Conservation (phyloP, 2,113 vertebrate species). For the Plectropomus leopardus region DNA sequence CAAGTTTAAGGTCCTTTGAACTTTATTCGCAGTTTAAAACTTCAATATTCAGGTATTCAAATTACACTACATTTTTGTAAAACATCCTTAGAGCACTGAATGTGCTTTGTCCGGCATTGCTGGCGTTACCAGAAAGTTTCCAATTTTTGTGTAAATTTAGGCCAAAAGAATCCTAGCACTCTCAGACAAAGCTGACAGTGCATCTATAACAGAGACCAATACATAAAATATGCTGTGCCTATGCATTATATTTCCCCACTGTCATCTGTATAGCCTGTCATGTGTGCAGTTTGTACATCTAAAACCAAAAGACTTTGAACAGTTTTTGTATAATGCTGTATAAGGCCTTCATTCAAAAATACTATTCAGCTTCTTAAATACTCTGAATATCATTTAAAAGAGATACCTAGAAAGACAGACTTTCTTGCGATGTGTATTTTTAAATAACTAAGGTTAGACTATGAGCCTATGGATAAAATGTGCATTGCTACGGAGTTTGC, state of each 20-base stretch:
- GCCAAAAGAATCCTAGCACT: no score
- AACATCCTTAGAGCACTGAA: no score
- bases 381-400: no score
- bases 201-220: conserved; percentile 14
- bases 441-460: neutral
- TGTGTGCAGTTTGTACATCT: neutral
- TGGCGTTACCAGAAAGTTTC: no score
- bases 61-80: no score
- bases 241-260: conserved; percentile 2
- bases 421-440: neutral
- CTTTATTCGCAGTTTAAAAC: neutral
- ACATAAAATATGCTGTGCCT: neutral
- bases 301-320: neutral
- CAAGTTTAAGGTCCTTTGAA: neutral
- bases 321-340: no score
- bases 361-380: neutral
- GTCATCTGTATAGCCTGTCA: neutral
- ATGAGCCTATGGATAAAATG: conserved; percentile 3
- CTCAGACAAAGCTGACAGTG: conserved; percentile 37
- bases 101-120: no score
- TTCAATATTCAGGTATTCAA: neutral
- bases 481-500: conserved; percentile 17
- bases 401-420: no score
- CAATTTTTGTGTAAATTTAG: no score
- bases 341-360: neutral